Percentiles rank a stretch among this genome's conserved stretches.
phyloP scores from a whole-genome alignment of 2,888 invertebrate species.

The Myopa tessellatipennis region DNA sequence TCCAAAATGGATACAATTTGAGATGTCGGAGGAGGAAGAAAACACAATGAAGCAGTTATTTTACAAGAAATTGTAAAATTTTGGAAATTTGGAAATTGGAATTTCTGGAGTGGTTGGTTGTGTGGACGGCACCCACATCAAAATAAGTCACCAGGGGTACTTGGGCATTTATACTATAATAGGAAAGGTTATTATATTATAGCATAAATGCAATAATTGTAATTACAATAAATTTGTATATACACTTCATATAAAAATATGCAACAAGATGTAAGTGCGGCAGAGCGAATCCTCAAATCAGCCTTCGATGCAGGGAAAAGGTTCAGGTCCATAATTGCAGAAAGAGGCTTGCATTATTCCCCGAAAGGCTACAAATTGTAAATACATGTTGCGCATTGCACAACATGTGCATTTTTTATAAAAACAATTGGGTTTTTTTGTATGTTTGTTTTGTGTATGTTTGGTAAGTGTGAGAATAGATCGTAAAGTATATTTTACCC shows the following conservation, averaged over 20 bases:
- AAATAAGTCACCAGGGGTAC: neutral
- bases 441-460: no score
- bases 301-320: no score
- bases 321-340: neutral
- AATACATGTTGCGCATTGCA: neutral
- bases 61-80: neutral
- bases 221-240: no score
- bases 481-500: no score
- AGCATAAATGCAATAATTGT: no score
- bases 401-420: neutral
- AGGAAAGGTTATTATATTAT: neutral
- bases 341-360: constrained; percentile 3
- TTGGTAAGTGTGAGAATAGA: no score
- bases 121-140: neutral
- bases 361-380: neutral
- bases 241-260: no score
- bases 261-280: neutral
- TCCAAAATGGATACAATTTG: neutral
- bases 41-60: neutral
- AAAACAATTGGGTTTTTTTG: constrained; percentile 1
- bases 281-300: neutral
- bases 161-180: neutral
- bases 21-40: constrained; percentile 6
- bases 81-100: no score
- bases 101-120: constrained; percentile 3